A percentile compares a stretch with the other conserved stretches of the same genome.
These are phyloP conservation scores for Ceramica pisi DNA, from an alignment of 2,888 invertebrate species.

Conservation along the genomic window DNA sequence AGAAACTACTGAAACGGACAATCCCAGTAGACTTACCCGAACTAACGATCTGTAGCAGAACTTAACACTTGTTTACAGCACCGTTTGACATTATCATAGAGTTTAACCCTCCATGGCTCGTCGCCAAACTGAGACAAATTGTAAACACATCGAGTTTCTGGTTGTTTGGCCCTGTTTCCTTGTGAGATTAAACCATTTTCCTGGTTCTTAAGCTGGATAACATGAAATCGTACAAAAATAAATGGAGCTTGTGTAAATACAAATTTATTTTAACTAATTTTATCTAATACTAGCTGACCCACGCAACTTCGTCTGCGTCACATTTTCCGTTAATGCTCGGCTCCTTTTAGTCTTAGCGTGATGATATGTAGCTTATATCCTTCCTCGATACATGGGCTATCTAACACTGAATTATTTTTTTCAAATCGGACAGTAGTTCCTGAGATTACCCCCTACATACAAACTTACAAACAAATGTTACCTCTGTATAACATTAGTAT, in stretches of 20 bases:
- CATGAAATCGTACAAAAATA: not conserved
- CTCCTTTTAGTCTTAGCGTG: too few species aligned
- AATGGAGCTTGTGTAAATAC: not conserved
- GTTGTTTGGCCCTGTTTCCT: conserved; percentile 27
- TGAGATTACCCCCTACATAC: too few species aligned
- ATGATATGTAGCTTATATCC: too few species aligned
- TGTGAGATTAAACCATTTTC: conserved; percentile 22
- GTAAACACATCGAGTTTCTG: conserved; percentile 33
- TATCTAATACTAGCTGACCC: too few species aligned
- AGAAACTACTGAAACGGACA: not conserved
- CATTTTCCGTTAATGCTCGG: too few species aligned
- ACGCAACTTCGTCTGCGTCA: too few species aligned
- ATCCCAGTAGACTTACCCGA: not conserved
- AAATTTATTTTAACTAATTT: too few species aligned
- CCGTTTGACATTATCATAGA: conserved; percentile 39
- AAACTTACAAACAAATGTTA: too few species aligned
- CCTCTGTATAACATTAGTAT: too few species aligned
- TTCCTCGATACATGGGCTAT: too few species aligned
- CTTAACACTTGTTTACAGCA: conserved; percentile 33
- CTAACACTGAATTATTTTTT: too few species aligned
- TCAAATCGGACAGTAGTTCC: too few species aligned
- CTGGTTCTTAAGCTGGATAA: not conserved
- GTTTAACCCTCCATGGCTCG: conserved; percentile 17
- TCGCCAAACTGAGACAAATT: conserved; percentile 40
- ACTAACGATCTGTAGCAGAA: not conserved